phyloP scores from a whole-genome alignment of 2,888 invertebrate genomes.

The Lamellibrachia columna region DNA sequence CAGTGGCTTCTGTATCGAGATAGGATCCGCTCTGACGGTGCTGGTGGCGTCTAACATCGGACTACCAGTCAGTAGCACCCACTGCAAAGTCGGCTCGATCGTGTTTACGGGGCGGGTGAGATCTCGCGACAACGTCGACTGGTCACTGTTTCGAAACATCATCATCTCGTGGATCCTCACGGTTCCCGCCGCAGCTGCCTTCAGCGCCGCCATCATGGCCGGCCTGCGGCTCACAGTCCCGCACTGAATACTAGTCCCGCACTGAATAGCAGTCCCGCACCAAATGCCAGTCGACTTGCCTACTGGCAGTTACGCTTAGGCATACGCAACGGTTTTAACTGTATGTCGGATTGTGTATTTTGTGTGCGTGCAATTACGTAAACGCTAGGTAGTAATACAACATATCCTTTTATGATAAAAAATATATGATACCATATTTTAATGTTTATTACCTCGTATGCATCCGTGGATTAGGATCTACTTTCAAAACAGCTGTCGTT shows the following conservation, averaged over 20 bases:
- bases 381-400: neutral
- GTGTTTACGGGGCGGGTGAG: conserved; percentile 70
- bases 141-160: conserved; percentile 80
- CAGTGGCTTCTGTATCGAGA: conserved; percentile 89
- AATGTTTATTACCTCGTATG: no score
- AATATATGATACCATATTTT: no score
- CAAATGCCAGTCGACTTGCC: conserved; percentile 10
- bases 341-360: neutral
- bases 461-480: no score
- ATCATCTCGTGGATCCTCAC: conserved; percentile 98
- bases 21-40: conserved; percentile 96
- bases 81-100: conserved; percentile 99
- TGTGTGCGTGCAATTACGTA: neutral
- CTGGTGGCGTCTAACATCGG: conserved; percentile 96
- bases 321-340: neutral
- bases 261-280: neutral
- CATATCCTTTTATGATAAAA: no score
- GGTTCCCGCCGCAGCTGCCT: conserved; percentile 88
- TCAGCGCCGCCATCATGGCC: conserved; percentile 86
- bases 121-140: conserved; percentile 66
- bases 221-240: conserved; percentile 37
- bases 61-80: conserved; percentile 96
- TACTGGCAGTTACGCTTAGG: neutral
- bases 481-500: no score
- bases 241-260: neutral